Evolutionary conservation across 2,888 invertebrate species (phyloP).

Genomic region (Euzophera pinguis): DNA sequence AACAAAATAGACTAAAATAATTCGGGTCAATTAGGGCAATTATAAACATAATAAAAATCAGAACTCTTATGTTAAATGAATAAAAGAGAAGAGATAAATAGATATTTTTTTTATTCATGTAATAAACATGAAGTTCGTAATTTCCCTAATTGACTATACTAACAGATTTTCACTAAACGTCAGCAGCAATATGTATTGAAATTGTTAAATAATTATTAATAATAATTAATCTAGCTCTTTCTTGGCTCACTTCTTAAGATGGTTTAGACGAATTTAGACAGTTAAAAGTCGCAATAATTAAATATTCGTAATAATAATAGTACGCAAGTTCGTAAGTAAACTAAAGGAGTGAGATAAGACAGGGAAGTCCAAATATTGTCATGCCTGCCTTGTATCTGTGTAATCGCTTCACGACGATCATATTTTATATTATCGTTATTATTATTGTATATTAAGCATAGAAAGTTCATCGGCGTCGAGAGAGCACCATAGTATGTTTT

Average conservation of each 20-base stretch:
- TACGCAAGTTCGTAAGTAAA: not conserved
- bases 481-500: constrained; percentile 72
- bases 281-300: not conserved
- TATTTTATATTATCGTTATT: constrained; percentile 61
- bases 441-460: constrained; percentile 67
- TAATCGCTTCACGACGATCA: constrained; percentile 65
- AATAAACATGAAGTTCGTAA: too few relatives aligned
- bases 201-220: constrained; percentile 38
- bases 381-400: constrained; percentile 66
- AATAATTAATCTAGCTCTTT: constrained; percentile 36
- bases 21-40: too few relatives aligned
- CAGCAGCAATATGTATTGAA: constrained; percentile 31
- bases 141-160: too few relatives aligned
- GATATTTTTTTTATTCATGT: too few relatives aligned
- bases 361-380: constrained; percentile 51
- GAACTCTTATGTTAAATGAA: too few relatives aligned
- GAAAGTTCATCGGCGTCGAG: constrained; percentile 77
- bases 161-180: constrained; percentile 24
- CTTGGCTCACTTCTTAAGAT: constrained; percentile 46
- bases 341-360: constrained; percentile 51
- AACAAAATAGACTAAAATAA: constrained; percentile 17
- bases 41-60: too few relatives aligned
- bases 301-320: not conserved
- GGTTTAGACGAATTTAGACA: not conserved
- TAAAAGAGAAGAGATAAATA: too few relatives aligned